phyloP scores from a whole-genome alignment of 2,113 vertebrate genomes.

The Oryzias woworae region DNA sequence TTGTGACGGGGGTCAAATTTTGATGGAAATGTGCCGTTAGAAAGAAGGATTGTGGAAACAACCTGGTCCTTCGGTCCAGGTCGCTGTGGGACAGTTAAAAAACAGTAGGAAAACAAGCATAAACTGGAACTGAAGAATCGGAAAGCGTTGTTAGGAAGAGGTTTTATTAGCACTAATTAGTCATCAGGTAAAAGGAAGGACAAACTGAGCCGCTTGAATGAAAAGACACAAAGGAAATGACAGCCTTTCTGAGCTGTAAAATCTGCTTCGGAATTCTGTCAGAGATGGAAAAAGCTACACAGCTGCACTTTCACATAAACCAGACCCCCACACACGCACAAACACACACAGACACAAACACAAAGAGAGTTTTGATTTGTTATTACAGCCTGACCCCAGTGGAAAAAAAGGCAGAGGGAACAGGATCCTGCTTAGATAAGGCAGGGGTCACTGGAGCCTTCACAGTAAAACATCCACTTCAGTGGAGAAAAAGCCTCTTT shows the following conservation, averaged over 20 bases:
- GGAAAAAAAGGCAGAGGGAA: slow-evolving; percentile 57
- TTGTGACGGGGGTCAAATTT: too few species aligned
- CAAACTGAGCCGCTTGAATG: slow-evolving; percentile 4
- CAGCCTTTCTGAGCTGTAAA: slow-evolving; percentile 21
- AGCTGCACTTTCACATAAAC: slow-evolving; percentile 18
- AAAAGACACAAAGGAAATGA: slow-evolving; percentile 34
- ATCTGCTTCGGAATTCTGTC: background rate
- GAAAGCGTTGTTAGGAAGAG: too few species aligned
- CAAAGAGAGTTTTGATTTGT: slow-evolving; percentile 46
- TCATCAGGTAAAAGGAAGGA: slow-evolving; percentile 26
- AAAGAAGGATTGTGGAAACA: too few species aligned
- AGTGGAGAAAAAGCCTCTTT: background rate
- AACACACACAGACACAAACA: slow-evolving; percentile 17
- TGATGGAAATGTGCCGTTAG: too few species aligned
- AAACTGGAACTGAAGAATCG: too few species aligned
- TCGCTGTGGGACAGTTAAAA: too few species aligned
- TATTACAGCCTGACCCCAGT: slow-evolving; percentile 65
- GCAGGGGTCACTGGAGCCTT: slow-evolving; percentile 21
- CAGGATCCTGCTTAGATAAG: slow-evolving; percentile 67
- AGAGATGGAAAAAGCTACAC: slow-evolving; percentile 32
- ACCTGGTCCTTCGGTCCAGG: too few species aligned
- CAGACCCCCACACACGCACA: slow-evolving; percentile 2
- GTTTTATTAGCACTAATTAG: slow-evolving; percentile 1
- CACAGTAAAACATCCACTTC: slow-evolving; percentile 3
- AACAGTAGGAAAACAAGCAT: too few species aligned